Percentiles rank a stretch among this genome's conserved stretches.
These are phyloP conservation scores for Cephus sareptanus DNA, from an alignment of 2,888 invertebrate species.

Conservation along the genomic window DNA sequence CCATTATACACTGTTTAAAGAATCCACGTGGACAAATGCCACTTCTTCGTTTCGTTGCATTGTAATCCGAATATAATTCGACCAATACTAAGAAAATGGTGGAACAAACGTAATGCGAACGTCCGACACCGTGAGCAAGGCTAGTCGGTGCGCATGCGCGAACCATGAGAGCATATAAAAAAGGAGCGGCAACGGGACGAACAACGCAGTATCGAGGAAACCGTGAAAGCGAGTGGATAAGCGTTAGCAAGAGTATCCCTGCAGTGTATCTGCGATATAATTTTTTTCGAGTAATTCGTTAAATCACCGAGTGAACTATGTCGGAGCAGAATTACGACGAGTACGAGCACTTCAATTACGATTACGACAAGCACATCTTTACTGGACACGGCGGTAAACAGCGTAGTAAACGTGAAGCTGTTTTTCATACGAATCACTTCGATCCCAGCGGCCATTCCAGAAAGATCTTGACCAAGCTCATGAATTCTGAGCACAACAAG, in stretches of 20 bases:
- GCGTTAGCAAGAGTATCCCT: not conserved
- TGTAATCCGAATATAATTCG: not conserved
- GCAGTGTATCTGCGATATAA: constrained; percentile 1
- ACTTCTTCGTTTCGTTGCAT: not conserved
- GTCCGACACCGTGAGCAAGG: not conserved
- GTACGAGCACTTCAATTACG: constrained; percentile 95
- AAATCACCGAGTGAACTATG: constrained; percentile 70
- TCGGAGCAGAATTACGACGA: constrained; percentile 88
- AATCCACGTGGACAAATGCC: not conserved
- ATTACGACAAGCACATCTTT: constrained; percentile 90
- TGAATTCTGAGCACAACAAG: constrained; percentile 86
- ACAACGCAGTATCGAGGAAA: constrained; percentile 25
- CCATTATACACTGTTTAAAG: not conserved
- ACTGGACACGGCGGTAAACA: constrained; percentile 92
- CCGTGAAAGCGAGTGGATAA: not conserved
- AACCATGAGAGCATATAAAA: constrained; percentile 42
- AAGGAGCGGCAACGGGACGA: constrained; percentile 16
- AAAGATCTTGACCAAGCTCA: constrained; percentile 87
- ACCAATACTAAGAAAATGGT: not conserved
- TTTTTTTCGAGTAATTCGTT: constrained; percentile 4
- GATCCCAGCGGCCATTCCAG: constrained; percentile 94
- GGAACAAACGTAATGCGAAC: not conserved
- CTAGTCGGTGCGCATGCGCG: not conserved
- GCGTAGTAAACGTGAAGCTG: constrained; percentile 88
- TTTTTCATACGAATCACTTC: constrained; percentile 89